Base-by-base conservation (phyloP, 2,113 vertebrate species). In the Sinocyclocheilus grahami region DNA sequence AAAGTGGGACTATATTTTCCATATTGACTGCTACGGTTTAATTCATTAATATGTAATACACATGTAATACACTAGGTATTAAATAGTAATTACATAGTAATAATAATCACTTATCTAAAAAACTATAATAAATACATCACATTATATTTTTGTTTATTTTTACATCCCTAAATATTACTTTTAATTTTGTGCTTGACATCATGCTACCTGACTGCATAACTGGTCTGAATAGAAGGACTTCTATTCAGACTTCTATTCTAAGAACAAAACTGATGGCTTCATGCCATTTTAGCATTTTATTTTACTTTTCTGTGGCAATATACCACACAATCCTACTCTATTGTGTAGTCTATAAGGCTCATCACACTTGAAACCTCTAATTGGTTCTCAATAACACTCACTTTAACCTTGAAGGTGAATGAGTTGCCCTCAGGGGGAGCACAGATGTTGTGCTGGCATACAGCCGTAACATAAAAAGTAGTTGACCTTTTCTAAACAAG, bases 331-430 rank as follows among this genome's bases (percentile, higher is more conserved):
- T 53, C 58, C 37, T 42, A 63, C 8, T 78, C 6, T n/a, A 42
- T 42, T 62, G 39, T 65, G 62, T 18, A 30, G 46, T 58, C 48
- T 72, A 37, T 83, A 67, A 81, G n/a, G 37, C 3, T 48, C 46
- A 46, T 72, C 5, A 6, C 48, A 58, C 67, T 71, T 10, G 12
- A 83, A 83, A n/a, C 30, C 67, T 60, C 67, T 72, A 83, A 83
- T 24, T 83, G 51, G 46, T 74, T 83, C 16, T 83, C 30, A 42
- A 74, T 83, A 53, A 83, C 82, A 37, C 48, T 58, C 14, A 39
- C 65, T 83, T 58, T 74, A 74, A 74, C 82, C 67, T 83, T 83
- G 67, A 39, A 60, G 48, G 82, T 58, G 67, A 42, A 83, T 24
- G 81, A 55, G 20, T 58, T 74, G 51, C 82, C 82, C 69, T 74